Conservation (phyloP, 2,888 invertebrate species). For the Temnothorax rugatulus region DNA sequence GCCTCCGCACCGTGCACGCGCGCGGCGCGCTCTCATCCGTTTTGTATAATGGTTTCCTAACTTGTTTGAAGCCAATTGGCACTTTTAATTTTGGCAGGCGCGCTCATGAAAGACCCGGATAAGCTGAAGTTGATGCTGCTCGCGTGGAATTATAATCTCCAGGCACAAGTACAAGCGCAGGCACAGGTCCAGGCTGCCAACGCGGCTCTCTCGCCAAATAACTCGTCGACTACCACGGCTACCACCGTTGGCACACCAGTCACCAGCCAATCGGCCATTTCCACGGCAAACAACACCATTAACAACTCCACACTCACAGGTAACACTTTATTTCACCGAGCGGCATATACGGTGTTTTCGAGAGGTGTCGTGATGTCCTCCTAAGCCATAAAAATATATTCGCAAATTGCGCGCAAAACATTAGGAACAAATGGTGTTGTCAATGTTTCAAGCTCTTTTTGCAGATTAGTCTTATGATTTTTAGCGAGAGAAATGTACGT, state of each 20-base stretch:
- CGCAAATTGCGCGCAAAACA: not conserved
- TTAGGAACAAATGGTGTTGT: not conserved
- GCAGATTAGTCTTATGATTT: not conserved
- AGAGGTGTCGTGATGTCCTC: not conserved
- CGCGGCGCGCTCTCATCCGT: not conserved
- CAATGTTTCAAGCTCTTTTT: not conserved
- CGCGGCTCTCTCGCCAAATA: slow-evolving; percentile 84
- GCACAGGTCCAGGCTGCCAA: slow-evolving; percentile 84
- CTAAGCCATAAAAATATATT: not conserved
- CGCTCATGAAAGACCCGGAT: slow-evolving; percentile 93
- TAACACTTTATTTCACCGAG: slow-evolving; percentile 81
- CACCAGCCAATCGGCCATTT: slow-evolving; percentile 85
- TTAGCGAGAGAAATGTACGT: not conserved
- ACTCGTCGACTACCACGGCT: slow-evolving; percentile 83
- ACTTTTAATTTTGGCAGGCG: slow-evolving; percentile 85
- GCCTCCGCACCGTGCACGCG: not conserved
- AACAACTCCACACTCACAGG: slow-evolving; percentile 86
- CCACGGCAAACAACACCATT: slow-evolving; percentile 85
- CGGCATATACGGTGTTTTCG: slow-evolving; percentile 2
- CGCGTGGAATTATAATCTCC: slow-evolving; percentile 95
- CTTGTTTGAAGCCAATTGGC: slow-evolving; percentile 77
- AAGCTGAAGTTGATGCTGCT: slow-evolving; percentile 95
- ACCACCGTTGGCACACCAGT: slow-evolving; percentile 83
- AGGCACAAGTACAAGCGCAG: slow-evolving; percentile 85
- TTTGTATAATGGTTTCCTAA: slow-evolving; percentile 38